Evolutionary conservation across 2,797 vertebrate species (phyloP), one percentile per base, ranked within the genome.

Genomic region (Hozukius guyotensis): DNA sequence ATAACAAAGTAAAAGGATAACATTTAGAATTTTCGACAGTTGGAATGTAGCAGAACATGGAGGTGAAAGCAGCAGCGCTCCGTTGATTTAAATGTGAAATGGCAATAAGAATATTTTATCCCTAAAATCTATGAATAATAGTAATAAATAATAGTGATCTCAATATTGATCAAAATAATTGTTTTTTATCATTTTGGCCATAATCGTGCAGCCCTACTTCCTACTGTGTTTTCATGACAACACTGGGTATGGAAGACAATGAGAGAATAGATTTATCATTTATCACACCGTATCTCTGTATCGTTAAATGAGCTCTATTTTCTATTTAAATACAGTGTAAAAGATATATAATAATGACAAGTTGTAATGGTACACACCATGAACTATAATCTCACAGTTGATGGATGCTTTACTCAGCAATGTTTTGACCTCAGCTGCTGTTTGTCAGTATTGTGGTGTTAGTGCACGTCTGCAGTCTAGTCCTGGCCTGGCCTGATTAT

Each of bases 371-470:
- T 29, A 22, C 22, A 14, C 13, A 24, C 8, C 36, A 22, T 7
- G 7, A 20, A 49, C 14, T 55, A 16, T 59, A 53, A 65, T 49
- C 20, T 71, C 24, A 56, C 16, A 38, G 34, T 82, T 27, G 4
- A 14, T 72, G n/a, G 57, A 56, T 49, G 59, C 7, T 70, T 78
- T 80, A 11, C 38, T 57, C 55, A 42, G 72, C n/a, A 29, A 11
- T 64, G 57, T 46, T 79, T 78, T 67, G 69, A 68, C 42, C 53
- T 62, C 65, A 81, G 42, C 67, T 73, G 60, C 75, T 55, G 67
- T 67, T 75, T 31, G 34, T 80, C 29, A 31, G 63, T 67, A 16
- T 55, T 72, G 38, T 73, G 53, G 20, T 55, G 29, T 83, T 42
- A 12, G 42, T 49, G 57, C 25, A 60, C 1, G 2, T 12, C 42